These are phyloP conservation scores for Nasonia vitripennis DNA, from an alignment of 1,140 invertebrate species.

Conservation along the genomic window DNA sequence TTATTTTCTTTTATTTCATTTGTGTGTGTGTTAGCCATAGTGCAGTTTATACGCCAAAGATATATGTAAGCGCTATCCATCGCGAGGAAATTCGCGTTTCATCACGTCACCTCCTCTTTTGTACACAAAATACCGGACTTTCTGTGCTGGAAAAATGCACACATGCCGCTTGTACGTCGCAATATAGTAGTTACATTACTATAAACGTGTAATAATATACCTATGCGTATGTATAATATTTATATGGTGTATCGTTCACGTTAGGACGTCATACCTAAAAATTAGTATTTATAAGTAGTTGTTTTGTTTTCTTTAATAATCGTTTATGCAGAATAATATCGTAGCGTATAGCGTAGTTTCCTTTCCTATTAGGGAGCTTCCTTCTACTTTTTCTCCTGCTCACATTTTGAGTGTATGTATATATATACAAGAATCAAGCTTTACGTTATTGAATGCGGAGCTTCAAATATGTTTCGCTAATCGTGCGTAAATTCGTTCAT, in stretches of 20 bases:
- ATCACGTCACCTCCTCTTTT: slow-evolving; percentile 53
- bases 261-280: slow-evolving; percentile 61
- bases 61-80: slow-evolving; percentile 27
- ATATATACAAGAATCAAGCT: slow-evolving; percentile 57
- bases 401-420: slow-evolving; percentile 53
- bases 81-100: slow-evolving; percentile 9
- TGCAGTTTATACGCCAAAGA: slow-evolving; percentile 37
- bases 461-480: slow-evolving; percentile 51
- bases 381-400: slow-evolving; percentile 36
- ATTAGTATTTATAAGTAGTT: slow-evolving; percentile 65
- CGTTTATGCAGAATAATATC: slow-evolving; percentile 59
- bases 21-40: slow-evolving; percentile 22
- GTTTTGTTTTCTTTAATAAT: slow-evolving; percentile 44
- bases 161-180: slow-evolving; percentile 63
- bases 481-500: slow-evolving; percentile 51
- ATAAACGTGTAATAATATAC: slow-evolving; percentile 54
- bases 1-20: slow-evolving; percentile 27
- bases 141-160: slow-evolving; percentile 68
- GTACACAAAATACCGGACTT: slow-evolving; percentile 72
- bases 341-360: slow-evolving; percentile 56
- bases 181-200: slow-evolving; percentile 58
- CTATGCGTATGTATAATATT: slow-evolving; percentile 57
- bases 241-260: slow-evolving; percentile 62
- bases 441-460: slow-evolving; percentile 49
- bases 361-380: slow-evolving; percentile 55